Conservation (phyloP, 1,140 invertebrate species). For the Diabrotica virgifera region DNA sequence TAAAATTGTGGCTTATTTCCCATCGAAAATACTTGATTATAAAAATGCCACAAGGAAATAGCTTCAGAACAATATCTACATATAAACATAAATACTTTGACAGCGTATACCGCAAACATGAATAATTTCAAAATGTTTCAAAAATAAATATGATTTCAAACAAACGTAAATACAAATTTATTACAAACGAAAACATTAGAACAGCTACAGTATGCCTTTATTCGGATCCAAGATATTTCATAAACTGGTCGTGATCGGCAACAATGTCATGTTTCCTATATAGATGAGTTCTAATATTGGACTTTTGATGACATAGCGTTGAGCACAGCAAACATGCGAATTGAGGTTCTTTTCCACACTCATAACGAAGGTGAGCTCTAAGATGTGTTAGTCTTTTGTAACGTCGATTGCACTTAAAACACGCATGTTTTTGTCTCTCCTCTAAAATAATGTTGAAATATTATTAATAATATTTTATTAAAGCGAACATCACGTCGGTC, state of each 20-base stretch:
- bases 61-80: too few relatives aligned
- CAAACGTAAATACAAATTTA: too few relatives aligned
- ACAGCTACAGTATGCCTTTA: too few relatives aligned
- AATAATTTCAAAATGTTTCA: too few relatives aligned
- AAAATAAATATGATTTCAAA: too few relatives aligned
- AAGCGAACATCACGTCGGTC: too few relatives aligned
- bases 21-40: too few relatives aligned
- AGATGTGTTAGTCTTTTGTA: constrained; percentile 45
- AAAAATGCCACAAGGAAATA: too few relatives aligned
- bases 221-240: neutral
- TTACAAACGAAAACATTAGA: too few relatives aligned
- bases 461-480: neutral
- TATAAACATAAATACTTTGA: too few relatives aligned
- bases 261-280: constrained; percentile 4
- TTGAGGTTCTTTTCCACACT: constrained; percentile 17
- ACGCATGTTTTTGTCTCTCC: neutral
- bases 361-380: constrained; percentile 28
- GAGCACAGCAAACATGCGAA: constrained; percentile 9
- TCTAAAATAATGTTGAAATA: constrained; percentile 8
- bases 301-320: constrained; percentile 21
- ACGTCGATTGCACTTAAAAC: constrained; percentile 7
- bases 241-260: neutral
- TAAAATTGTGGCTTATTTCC: too few relatives aligned
- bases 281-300: constrained; percentile 42
- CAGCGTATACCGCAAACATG: too few relatives aligned